phyloP scores from a whole-genome alignment of 2,113 vertebrate genomes.

The Centropristis striata region DNA sequence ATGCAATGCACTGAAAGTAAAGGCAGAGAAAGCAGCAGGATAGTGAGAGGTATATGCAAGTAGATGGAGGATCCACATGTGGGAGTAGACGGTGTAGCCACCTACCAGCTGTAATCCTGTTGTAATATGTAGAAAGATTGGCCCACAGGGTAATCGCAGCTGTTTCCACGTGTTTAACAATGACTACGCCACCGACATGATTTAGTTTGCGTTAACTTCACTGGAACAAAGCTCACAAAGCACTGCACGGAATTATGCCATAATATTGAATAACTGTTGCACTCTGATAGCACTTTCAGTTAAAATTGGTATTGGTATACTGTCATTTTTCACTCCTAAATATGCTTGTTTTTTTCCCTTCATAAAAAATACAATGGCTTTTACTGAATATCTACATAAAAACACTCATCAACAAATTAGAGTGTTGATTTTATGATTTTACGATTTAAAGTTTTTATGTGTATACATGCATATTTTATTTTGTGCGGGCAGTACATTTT shows the following conservation, averaged over 20 bases:
- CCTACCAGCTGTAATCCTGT: conserved; percentile 46
- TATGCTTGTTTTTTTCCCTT: neutral
- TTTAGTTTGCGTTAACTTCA: conserved; percentile 17
- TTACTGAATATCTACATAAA: neutral
- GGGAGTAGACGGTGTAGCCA: conserved; percentile 1
- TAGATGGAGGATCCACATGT: conserved; percentile 23
- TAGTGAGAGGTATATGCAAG: conserved; percentile 6
- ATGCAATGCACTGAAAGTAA: conserved; percentile 46
- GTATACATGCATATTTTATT: no score
- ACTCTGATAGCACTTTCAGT: neutral
- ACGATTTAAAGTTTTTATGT: no score
- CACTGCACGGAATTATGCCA: neutral
- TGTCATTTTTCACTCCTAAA: neutral
- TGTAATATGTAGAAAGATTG: conserved; percentile 39
- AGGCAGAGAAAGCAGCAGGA: conserved; percentile 20
- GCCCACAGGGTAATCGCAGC: neutral
- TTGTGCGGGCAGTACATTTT: no score
- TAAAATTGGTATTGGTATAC: neutral
- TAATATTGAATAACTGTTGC: neutral
- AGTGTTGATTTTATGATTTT: no score
- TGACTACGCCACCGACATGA: neutral
- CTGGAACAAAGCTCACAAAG: conserved; percentile 14
- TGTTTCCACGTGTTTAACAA: conserved; percentile 20
- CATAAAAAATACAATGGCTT: neutral
- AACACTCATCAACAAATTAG: no score